Base-by-base conservation (phyloP, 1,140 invertebrate species). In the Drosophila parvula region DNA sequence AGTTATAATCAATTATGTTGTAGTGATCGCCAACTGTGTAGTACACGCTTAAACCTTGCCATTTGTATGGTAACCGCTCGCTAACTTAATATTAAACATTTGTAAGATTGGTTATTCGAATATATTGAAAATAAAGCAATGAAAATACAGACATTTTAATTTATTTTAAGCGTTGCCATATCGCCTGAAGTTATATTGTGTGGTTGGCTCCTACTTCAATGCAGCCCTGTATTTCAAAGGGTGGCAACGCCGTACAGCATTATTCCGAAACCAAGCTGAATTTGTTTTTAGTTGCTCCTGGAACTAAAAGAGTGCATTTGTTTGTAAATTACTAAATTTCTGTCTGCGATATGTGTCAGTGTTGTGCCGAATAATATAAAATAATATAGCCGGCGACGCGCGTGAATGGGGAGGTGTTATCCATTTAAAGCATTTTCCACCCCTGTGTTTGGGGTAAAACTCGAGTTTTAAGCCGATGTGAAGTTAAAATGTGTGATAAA, bases 171-270 rank as follows among this genome's bases (percentile, higher is more conserved):
- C 4, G 79, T 22, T 83, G 80, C 80, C 81, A 69, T n/a, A 55
- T n/a, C 8, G 4, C 18, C 10, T 0, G 2, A n/a, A 2, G 22
- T n/a, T 36, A 22, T 3, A 10, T 6, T 38, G 32, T 5, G 2
- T 11, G 40, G 40, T 3, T 7, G 41, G 2, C 44, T 27, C 18
- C 10, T 7, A 0, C 5, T 5, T 9, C 9, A 56, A 36, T 64
- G 48, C 68, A 62, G 38, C 81, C 16, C 50, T 78, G 60, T 2
- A 6, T 34, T 36, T 27, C 0, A 14, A 18, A 40, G 12, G 4
- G 59, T 80, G 81, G 81, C 81, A 84, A 56, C 77, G 0, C 56
- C 43, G 8, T 9, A 0, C 1, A 7, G n/a, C n/a, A 47, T 22
- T n/a, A 34, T 62, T 53, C 32, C 1, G 9, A 65, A 61, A 22